Conservation (phyloP, 2,888 invertebrate genomes). For the Chouioia cunea region DNA sequence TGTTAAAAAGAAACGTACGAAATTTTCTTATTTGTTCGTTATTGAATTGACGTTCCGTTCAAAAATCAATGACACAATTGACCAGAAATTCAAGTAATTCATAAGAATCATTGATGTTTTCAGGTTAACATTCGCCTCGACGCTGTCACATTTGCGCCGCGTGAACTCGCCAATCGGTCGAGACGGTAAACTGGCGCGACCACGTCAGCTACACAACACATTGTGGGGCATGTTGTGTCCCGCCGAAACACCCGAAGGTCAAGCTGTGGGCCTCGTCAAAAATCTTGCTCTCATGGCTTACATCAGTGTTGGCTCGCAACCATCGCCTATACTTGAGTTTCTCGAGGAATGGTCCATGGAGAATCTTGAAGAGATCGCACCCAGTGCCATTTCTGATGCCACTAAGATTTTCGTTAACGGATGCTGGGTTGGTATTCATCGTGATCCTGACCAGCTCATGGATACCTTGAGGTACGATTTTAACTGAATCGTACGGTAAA, state of each 20-base stretch:
- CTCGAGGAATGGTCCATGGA: conserved; percentile 99
- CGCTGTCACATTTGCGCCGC: conserved; percentile 96
- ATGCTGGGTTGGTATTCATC: conserved; percentile 98
- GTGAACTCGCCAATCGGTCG: conserved; percentile 99
- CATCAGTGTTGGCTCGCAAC: conserved; percentile 99
- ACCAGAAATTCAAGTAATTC: background rate
- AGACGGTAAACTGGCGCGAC: conserved; percentile 98
- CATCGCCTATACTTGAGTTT: conserved; percentile 99
- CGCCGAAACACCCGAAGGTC: conserved; percentile 99
- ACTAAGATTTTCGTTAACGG: conserved; percentile 99
- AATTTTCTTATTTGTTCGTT: background rate
- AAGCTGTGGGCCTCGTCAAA: conserved; percentile 96
- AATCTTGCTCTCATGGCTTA: conserved; percentile 99
- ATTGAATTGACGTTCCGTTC: no score
- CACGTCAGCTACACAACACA: conserved; percentile 98
- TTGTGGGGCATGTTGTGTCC: conserved; percentile 99
- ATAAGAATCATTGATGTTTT: background rate
- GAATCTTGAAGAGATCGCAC: conserved; percentile 99
- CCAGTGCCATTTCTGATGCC: conserved; percentile 97
- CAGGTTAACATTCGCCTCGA: conserved; percentile 97
- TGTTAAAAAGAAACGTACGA: no score
- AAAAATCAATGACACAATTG: no score
- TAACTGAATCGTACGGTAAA: background rate
- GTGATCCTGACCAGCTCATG: conserved; percentile 99
- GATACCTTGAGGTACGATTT: conserved; percentile 77